A percentile compares a stretch with the other conserved stretches of the same genome.
Conservation (phyloP, 1,140 invertebrate species). For the Neuroterus valhalla region DNA sequence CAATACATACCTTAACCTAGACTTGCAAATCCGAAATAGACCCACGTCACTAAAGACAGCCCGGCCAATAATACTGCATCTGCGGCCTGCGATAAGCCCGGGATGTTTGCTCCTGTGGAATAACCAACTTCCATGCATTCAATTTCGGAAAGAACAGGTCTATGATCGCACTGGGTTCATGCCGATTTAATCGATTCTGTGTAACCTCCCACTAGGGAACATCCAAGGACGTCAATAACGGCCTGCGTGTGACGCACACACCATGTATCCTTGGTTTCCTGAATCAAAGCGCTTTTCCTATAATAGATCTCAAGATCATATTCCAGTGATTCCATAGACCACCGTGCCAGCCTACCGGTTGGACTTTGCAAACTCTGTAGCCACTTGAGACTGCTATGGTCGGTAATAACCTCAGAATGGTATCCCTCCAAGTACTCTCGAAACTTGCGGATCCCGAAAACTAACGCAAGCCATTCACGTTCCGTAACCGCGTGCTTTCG, state of each 20-base stretch:
- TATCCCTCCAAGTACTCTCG: slow-evolving; percentile 66
- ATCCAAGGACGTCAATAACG: too few species aligned
- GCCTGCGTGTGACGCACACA: too few species aligned
- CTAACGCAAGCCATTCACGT: slow-evolving; percentile 55
- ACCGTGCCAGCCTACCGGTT: slow-evolving; percentile 60
- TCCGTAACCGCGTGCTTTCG: too few species aligned
- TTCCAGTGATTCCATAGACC: slow-evolving; percentile 59
- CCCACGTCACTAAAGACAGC: slow-evolving; percentile 47
- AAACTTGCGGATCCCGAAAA: slow-evolving; percentile 69
- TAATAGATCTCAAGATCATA: slow-evolving; percentile 54
- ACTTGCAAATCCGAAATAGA: slow-evolving; percentile 14
- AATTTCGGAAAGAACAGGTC: too few species aligned
- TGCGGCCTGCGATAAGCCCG: slow-evolving; percentile 32
- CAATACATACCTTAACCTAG: too few species aligned
- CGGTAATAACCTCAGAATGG: slow-evolving; percentile 64
- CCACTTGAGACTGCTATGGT: slow-evolving; percentile 36
- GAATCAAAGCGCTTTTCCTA: slow-evolving; percentile 38
- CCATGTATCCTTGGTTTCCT: too few species aligned
- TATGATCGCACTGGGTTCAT: too few species aligned
- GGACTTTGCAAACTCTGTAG: slow-evolving; percentile 48
- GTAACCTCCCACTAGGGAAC: too few species aligned
- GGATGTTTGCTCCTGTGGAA: slow-evolving; percentile 36
- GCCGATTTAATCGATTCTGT: too few species aligned
- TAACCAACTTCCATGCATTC: too few species aligned
- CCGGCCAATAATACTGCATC: slow-evolving; percentile 52